phyloP scores from a whole-genome alignment of 2,797 vertebrate genomes.

The Oreonectes daqikongensis region DNA sequence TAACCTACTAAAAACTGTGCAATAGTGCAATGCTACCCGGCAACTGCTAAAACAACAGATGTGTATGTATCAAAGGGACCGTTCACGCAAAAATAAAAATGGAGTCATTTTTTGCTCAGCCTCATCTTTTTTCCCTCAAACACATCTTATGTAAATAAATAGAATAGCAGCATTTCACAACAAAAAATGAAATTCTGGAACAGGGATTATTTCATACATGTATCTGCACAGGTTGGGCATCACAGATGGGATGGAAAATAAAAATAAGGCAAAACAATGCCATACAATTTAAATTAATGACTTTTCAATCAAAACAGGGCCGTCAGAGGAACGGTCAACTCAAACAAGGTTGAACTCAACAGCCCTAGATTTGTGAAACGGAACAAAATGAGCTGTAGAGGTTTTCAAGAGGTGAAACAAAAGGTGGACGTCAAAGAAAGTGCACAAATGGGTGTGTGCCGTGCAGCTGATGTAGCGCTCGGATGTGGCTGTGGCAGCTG shows the following conservation, averaged over 20 bases:
- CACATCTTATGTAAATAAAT: too few species aligned
- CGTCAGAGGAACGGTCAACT: too few species aligned
- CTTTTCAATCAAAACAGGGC: too few species aligned
- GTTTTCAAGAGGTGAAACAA: slow-evolving; percentile 4
- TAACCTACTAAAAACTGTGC: slow-evolving; percentile 10
- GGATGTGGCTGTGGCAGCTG: slow-evolving; percentile 43
- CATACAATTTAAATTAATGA: too few species aligned
- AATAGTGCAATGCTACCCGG: slow-evolving; percentile 5
- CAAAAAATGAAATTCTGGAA: too few species aligned
- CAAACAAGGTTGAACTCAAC: too few species aligned
- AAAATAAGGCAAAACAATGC: too few species aligned
- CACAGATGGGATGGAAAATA: too few species aligned
- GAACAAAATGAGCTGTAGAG: neutral
- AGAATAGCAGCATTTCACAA: too few species aligned
- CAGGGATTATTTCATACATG: too few species aligned
- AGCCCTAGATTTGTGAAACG: too few species aligned
- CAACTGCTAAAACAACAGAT: neutral
- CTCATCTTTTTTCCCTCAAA: neutral
- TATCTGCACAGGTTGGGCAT: too few species aligned
- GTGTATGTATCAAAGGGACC: slow-evolving; percentile 3
- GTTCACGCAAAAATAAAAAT: neutral
- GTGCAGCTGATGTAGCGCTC: slow-evolving; percentile 28
- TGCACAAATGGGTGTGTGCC: neutral
- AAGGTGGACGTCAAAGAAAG: slow-evolving; percentile 31
- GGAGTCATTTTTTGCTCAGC: neutral